These are phyloP conservation scores for Mythimna lalbum DNA, from an alignment of 2,888 invertebrate species.

Conservation along the genomic window DNA sequence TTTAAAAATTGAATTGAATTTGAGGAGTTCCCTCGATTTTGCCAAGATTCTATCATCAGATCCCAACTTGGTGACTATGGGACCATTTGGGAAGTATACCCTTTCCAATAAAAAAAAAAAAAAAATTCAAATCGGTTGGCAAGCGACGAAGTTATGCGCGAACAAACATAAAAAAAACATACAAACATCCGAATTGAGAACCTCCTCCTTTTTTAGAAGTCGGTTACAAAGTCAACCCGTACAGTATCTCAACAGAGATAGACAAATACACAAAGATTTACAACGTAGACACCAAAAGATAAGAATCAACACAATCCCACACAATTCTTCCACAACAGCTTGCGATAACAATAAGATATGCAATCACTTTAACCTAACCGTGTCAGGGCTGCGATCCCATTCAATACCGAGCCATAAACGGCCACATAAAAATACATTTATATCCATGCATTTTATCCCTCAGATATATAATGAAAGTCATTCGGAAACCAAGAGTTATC, in stretches of 20 bases:
- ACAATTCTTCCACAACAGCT: slow-evolving; percentile 17
- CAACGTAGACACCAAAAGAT: not conserved
- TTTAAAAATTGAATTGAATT: no score
- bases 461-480: slow-evolving; percentile 52
- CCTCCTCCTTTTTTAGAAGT: no score
- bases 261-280: not conserved
- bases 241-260: not conserved
- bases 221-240: no score
- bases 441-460: slow-evolving; percentile 42
- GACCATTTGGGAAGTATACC: no score
- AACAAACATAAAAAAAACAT: no score
- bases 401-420: slow-evolving; percentile 47
- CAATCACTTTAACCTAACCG: slow-evolving; percentile 35
- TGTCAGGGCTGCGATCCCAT: slow-evolving; percentile 46
- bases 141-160: no score
- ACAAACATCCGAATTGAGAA: no score
- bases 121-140: no score
- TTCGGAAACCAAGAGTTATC: slow-evolving; percentile 43
- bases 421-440: slow-evolving; percentile 44
- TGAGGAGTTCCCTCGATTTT: no score
- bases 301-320: slow-evolving; percentile 6
- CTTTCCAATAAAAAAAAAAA: no score
- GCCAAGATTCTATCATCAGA: no score
- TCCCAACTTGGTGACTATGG: no score
- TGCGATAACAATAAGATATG: slow-evolving; percentile 25